Evolutionary conservation across 2,888 invertebrate species (phyloP), one percentile per base, ranked within the genome.

Genomic region (Sclerodermus sp.): DNA sequence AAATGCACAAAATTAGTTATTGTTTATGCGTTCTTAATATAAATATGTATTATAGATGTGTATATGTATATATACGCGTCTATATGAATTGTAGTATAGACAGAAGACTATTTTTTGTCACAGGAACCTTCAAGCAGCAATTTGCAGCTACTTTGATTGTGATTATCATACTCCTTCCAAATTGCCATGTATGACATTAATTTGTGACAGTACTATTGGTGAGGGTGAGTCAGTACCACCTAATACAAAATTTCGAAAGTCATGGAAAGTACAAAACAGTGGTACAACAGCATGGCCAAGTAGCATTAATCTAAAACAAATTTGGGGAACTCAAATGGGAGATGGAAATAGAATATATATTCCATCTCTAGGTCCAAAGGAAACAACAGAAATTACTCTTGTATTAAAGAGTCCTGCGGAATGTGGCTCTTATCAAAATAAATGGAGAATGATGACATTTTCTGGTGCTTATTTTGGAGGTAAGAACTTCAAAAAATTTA

Each of bases 121-220:
- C 79, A 97, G 97, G 97, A 97, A 97, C 80, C 83, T 98, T 47
- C 96, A 96, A 82, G 93, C 92, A 58, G 97, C 97, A 49, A 89
- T 97, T 67, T 92, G 96, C 80, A 92, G 95, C 68, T 97, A 95
- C 78, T 89, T 96, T 81, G 97, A 98, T 80, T 90, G 89, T 72
- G 87, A 89, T 73, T 23, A 23, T 23, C 23, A 23, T 8, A 86
- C 88, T 65, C 84, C 85, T 61, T 83, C 82, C 76, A 87, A 83
- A 79, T 82, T 91, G 77, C 89, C 91, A 66, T 85, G 85, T 43
- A 91, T 93, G 91, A 82, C 85, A 37, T 80, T 93, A 61, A 80
- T 88, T 60, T 84, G 83, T 64, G 90, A 92, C 79, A 84, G 88
- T 57, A 87, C 89, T 23, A 85, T 91, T 54, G 88, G 87, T 34